These are phyloP conservation scores for Semaprochilodus insignis DNA, from an alignment of 2,797 vertebrate genomes.

Conservation along the genomic window DNA sequence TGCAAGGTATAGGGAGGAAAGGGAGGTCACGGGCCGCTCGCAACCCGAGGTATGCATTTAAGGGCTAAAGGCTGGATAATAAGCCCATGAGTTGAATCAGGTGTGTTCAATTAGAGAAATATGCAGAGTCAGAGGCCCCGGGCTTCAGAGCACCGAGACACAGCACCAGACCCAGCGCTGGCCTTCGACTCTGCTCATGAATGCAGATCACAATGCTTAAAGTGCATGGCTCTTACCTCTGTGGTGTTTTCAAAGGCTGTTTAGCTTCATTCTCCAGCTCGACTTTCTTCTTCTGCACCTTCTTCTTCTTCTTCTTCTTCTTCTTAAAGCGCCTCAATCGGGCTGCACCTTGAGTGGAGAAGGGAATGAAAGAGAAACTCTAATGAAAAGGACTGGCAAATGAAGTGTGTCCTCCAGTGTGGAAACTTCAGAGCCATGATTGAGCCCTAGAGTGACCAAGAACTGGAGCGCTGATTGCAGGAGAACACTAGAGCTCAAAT, in stretches of 20 bases:
- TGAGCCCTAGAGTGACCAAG: slow-evolving; percentile 53
- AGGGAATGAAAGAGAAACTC: slow-evolving; percentile 76
- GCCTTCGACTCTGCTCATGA: neutral
- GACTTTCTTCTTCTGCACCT: slow-evolving; percentile 58
- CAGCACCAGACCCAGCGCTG: neutral
- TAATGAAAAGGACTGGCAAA: slow-evolving; percentile 78
- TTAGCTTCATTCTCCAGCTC: slow-evolving; percentile 81
- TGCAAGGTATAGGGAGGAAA: neutral
- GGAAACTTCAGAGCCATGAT: slow-evolving; percentile 10
- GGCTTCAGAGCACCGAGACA: neutral
- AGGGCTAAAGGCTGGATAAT: neutral
- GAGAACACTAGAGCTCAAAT: slow-evolving; percentile 68
- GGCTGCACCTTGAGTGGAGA: slow-evolving; percentile 72
- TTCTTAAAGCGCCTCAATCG: slow-evolving; percentile 57
- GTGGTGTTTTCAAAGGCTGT: slow-evolving; percentile 77
- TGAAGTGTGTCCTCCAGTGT: slow-evolving; percentile 66
- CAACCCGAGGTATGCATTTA: neutral
- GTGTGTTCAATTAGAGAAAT: neutral
- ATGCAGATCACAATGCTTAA: neutral
- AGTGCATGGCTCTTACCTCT: slow-evolving; percentile 70
- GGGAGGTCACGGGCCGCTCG: neutral
- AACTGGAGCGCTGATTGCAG: slow-evolving; percentile 63
- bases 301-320: slow-evolving; percentile 57
- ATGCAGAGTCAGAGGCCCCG: neutral
- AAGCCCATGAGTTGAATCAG: neutral